phyloP scores from a whole-genome alignment of 2,888 invertebrate genomes.

The Dichetophora obliterata region DNA sequence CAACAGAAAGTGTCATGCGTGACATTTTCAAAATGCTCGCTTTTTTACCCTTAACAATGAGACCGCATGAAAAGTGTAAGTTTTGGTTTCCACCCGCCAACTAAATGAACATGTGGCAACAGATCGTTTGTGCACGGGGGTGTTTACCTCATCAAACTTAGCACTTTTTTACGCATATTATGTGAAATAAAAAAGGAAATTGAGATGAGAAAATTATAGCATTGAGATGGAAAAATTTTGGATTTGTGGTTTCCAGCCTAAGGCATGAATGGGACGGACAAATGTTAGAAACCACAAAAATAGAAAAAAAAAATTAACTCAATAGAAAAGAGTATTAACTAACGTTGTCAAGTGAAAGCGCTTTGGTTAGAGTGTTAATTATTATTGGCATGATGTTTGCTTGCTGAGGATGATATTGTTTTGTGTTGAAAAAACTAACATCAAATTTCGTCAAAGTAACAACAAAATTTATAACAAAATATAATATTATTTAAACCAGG shows the following conservation, averaged over 20 bases:
- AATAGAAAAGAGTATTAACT: too few species aligned
- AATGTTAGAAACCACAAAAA: too few species aligned
- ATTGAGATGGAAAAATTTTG: constrained; percentile 18
- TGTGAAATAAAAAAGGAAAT: constrained; percentile 7
- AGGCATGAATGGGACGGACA: neutral
- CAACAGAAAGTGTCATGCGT: constrained; percentile 51
- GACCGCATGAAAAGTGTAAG: constrained; percentile 7
- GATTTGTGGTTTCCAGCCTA: neutral
- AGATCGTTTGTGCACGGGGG: constrained; percentile 51
- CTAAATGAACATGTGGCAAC: constrained; percentile 56
- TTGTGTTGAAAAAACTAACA: too few species aligned
- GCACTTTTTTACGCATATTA: neutral
- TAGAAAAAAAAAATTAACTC: too few species aligned
- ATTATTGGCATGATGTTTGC: too few species aligned
- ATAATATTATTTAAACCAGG: too few species aligned
- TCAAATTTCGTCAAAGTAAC: too few species aligned
- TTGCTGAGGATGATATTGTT: too few species aligned
- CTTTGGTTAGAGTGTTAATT: too few species aligned
- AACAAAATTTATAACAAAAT: too few species aligned
- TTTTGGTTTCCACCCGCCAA: constrained; percentile 52
- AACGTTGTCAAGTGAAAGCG: too few species aligned
- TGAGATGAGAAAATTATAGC: constrained; percentile 15
- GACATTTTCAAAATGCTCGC: constrained; percentile 53
- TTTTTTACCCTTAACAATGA: constrained; percentile 45
- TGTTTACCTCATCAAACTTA: constrained; percentile 8